phyloP scores from a whole-genome alignment of 53 echinoderm and acorn worm species.

The Stichopus horrens region DNA sequence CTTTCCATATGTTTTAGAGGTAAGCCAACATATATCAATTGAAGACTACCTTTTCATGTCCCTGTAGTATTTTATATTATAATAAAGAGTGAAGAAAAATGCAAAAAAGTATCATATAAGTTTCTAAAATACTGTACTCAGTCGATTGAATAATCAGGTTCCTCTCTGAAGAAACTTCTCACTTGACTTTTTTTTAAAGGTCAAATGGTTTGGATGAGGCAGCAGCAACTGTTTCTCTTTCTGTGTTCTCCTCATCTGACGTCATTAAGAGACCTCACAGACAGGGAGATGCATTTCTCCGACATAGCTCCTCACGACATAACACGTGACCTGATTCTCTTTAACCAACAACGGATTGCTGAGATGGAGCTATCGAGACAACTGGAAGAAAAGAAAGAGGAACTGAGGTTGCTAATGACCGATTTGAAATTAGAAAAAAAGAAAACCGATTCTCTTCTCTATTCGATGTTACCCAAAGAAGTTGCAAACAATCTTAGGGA shows the following conservation, averaged over 20 bases:
- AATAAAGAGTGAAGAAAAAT: not conserved
- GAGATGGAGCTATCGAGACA: constrained; percentile 85
- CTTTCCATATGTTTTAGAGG: constrained; percentile 47
- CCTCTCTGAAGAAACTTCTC: too few relatives aligned
- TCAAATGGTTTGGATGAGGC: constrained; percentile 87
- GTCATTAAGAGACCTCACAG: constrained; percentile 64
- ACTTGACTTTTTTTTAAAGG: constrained; percentile 45
- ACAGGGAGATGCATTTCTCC: constrained; percentile 79
- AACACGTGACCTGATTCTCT: constrained; percentile 83
- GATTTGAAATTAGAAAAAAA: constrained; percentile 73
- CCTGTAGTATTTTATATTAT: not conserved
- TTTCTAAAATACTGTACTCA: too few relatives aligned
- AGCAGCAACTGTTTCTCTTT: constrained; percentile 57
- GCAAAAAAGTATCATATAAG: too few relatives aligned
- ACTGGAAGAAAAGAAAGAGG: constrained; percentile 86
- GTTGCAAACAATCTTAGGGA: constrained; percentile 82
- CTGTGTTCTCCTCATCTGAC: constrained; percentile 78
- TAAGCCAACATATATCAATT: not conserved
- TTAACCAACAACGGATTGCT: constrained; percentile 84
- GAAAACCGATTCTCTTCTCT: constrained; percentile 82
- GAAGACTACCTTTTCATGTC: too few relatives aligned
- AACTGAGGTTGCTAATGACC: constrained; percentile 72
- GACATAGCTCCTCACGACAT: constrained; percentile 90
- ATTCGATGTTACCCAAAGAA: constrained; percentile 82
- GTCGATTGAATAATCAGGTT: too few relatives aligned